Evolutionary conservation across 2,113 vertebrate species (phyloP), one percentile per base, ranked within the genome.

Genomic region (Octodon degus): DNA sequence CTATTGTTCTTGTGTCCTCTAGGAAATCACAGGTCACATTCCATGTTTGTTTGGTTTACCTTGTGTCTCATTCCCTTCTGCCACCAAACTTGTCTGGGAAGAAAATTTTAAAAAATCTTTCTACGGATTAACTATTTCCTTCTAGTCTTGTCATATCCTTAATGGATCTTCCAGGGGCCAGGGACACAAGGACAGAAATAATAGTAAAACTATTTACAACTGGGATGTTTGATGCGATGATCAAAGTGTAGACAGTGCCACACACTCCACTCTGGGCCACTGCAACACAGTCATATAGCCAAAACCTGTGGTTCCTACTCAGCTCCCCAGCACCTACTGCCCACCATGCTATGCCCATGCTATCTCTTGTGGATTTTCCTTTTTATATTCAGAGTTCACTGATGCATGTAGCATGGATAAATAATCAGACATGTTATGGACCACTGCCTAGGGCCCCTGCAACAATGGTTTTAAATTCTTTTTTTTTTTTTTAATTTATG

Each of bases 241-340:
- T 32, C 5, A 25, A 58, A 67, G 34, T 60, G 14, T 1, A 30
- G 19, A 65, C 40, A 37, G 20, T 3, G 4, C 7, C 32, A 27
- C 0, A 76, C 17, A 6, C 22, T n/a, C 34, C 20, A 30, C 4
- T 55, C 24, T 19, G 2, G 14, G 11, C 63, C 25, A 13, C 8
- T 5, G 47, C 12, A 40, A 17, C 19, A 1, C 11, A 37, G 4
- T 17, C 32, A 16, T 53, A 7, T 4, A 2, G n/a, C 14, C 10
- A 3, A 1, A 13, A 34, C 47, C 34, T 65, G n/a, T 77, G 62
- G 17, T 16, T 27, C 17, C 58, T 58, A 3, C 0, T 94, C 16
- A 20, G 9, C 47, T 68, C 67, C 32, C 27, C 19, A 53, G 20
- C 14, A 34, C 16, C 65, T 4, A 22, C 9, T 34, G 11, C 22